Base-by-base conservation (phyloP, 2,888 invertebrate species). In the Deroplatys truncata region DNA sequence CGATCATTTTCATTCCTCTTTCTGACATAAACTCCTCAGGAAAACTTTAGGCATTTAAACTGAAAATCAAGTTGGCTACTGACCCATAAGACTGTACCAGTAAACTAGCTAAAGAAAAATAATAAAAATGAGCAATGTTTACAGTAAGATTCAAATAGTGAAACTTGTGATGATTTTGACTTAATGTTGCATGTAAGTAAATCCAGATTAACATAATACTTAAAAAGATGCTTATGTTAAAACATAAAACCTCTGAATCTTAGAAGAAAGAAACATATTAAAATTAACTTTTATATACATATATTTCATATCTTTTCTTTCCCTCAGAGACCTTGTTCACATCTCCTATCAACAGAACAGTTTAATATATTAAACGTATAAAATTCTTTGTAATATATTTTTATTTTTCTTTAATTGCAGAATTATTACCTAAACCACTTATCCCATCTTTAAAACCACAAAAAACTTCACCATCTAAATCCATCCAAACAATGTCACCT, bases 361-460 rank as follows among this genome's bases (percentile, higher is more conserved):
- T 43, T 43, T 72, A 72, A 72, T 15, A 72, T 16, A 20, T 5
- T 72, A 20, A 72, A 72, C 25, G 5, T 72, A 72, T 56, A 72
- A 72, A 72, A 72, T 72, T 25, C 56, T 72, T 25, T 72, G 56
- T 16, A 72, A 72, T 20, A 72, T 72, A 72, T 72, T 25, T 72
- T 72, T 43, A 43, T 7, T 13, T 43, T 16, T 82, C 16, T 86
- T 88, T 72, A 84, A 10, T 90, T 89, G 28, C 91, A 92, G 92
- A 91, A 91, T 90, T 92, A 88, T 92, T 92, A 35, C 92, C 92
- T 49, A 92, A 92, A 91, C 93, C 93, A 25, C 84, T 91, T 16
- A 90, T 92, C 29, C 90, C 92, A 28, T 91, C 91, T 20, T 82
- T 91, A 16, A 92, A 91, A 91, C 91, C 92, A 72, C 91, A 90